Percentiles rank a stretch among this genome's conserved stretches.
Conservation (phyloP, 2,797 vertebrate genomes). For the Galago senegalensis region DNA sequence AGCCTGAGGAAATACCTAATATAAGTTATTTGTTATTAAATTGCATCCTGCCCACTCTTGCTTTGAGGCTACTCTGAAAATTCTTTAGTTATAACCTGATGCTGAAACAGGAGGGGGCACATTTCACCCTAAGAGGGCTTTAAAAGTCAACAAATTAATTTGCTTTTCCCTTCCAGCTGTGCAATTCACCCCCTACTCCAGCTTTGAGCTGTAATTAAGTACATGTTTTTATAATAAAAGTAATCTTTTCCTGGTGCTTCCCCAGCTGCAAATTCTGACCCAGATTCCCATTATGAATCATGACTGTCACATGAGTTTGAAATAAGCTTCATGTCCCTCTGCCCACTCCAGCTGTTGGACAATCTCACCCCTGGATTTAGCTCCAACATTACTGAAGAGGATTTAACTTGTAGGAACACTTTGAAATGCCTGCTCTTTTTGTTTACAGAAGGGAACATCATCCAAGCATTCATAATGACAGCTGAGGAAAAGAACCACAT, state of each 20-base stretch:
- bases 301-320: constrained; percentile 84
- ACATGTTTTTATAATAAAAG: constrained; percentile 87
- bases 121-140: constrained; percentile 67
- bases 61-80: constrained; percentile 62
- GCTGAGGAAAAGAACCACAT: neutral
- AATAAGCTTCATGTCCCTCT: constrained; percentile 75
- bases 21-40: constrained; percentile 38
- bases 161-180: constrained; percentile 81
- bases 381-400: constrained; percentile 49
- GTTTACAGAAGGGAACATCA: constrained; percentile 59
- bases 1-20: constrained; percentile 33
- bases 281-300: constrained; percentile 87
- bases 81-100: constrained; percentile 18
- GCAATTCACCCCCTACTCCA: constrained; percentile 67
- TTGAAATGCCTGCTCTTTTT: constrained; percentile 46
- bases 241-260: constrained; percentile 84
- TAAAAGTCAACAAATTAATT: constrained; percentile 85
- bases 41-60: neutral
- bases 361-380: constrained; percentile 66
- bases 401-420: neutral
- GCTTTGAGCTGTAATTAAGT: constrained; percentile 85
- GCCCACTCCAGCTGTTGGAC: constrained; percentile 66
- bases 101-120: constrained; percentile 66
- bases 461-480: neutral
- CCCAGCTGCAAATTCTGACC: constrained; percentile 88